Base-by-base conservation (phyloP, 2,888 invertebrate species). In the Lamellibrachia satsuma region DNA sequence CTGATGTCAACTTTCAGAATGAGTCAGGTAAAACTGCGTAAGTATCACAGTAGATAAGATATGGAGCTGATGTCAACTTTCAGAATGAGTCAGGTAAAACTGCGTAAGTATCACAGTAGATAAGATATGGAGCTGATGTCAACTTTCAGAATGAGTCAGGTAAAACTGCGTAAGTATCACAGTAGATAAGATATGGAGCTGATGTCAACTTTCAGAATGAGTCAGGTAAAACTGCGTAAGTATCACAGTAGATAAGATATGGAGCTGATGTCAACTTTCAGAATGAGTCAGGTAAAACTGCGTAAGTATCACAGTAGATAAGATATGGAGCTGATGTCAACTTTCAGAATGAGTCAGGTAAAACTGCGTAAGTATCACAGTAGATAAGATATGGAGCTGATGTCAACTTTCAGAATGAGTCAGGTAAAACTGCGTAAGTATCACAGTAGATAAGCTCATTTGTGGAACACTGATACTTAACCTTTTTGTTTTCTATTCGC, bases 1-100 rank as follows among this genome's bases (percentile, higher is more conserved):
- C 96, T 55, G 96, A 96, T 93, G 95, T 96, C 15, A 94, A 96
- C 94, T 93, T 94, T 90, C 94, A 95, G 93, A 96, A 96, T 94
- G 96, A 96, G 92, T 94, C 96, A 75, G 96, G 96, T 27, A 96
- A 96, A 95, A 96, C 96, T 75, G 95, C 96, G 96, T 96, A 94
- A 96, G 96, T 95, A 75, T 75, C 15, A 91, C 91, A n/a, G n/a
- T n/a, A n/a, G n/a, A n/a, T n/a, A n/a, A n/a, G 95, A 91, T 93
- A 95, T 93, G 96, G 95, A 75, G 96, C 96, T 55, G 96, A 96
- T 93, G 95, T 96, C 15, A 94, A 96, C 94, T 93, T 94, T 90
- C 94, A 95, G 93, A 96, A 96, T 94, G 96, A 96, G 92, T 94
- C 96, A 75, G 96, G 96, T 27, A 96, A 96, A 95, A 96, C 96